Evolutionary conservation across 2,888 invertebrate genomes (phyloP).

Genomic region (Harpalus rubripes): DNA sequence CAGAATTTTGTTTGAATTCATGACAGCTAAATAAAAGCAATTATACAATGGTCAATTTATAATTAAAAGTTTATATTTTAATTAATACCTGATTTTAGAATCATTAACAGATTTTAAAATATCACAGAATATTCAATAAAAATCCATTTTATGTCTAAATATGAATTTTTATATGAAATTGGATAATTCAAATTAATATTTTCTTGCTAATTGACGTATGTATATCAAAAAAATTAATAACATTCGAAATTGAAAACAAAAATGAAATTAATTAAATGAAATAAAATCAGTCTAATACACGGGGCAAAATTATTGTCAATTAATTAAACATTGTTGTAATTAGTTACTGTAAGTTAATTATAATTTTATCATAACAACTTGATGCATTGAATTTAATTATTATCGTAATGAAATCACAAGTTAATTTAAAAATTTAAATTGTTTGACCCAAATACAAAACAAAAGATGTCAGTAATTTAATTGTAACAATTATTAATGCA

Average conservation of each 20-base stretch:
- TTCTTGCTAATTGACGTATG: background rate
- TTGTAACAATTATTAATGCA: background rate
- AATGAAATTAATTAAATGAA: background rate
- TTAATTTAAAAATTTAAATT: constrained; percentile 4
- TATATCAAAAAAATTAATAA: background rate
- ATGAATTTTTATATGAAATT: background rate
- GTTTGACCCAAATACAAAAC: constrained; percentile 12
- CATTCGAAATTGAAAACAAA: constrained; percentile 7
- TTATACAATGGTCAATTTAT: background rate
- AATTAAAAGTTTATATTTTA: constrained; percentile 4
- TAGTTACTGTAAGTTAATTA: constrained; percentile 36
- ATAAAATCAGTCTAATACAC: background rate
- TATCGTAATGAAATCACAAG: constrained; percentile 11
- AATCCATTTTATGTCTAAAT: background rate
- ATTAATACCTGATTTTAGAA: background rate
- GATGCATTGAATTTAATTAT: constrained; percentile 37
- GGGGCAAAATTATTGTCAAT: constrained; percentile 18
- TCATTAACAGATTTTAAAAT: background rate
- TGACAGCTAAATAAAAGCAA: background rate
- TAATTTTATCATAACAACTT: constrained; percentile 28
- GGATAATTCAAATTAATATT: background rate
- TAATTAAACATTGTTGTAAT: constrained; percentile 32
- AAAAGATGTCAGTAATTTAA: background rate
- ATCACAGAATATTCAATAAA: background rate
- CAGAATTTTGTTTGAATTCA: background rate